Conservation (phyloP, 2,888 invertebrate genomes). For the Apodemia duryi region DNA sequence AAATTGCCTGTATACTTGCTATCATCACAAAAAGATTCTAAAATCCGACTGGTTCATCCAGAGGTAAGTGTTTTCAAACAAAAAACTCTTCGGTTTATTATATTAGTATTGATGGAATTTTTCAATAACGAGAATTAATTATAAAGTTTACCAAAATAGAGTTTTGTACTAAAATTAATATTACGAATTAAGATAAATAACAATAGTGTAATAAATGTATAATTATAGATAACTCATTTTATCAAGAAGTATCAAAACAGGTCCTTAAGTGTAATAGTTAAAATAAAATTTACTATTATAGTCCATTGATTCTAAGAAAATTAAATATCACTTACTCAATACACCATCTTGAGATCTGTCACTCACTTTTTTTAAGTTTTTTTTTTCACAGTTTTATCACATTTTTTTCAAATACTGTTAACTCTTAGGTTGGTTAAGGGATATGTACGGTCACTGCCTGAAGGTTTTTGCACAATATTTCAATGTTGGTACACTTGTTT, state of each 20-base stretch:
- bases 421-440: constrained; percentile 45
- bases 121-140: too few relatives aligned
- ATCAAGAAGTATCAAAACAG: constrained; percentile 13
- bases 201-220: neutral
- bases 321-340: constrained; percentile 58
- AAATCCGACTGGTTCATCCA: too few relatives aligned
- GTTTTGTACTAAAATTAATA: neutral
- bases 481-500: constrained; percentile 50
- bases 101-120: too few relatives aligned
- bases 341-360: constrained; percentile 74
- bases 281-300: constrained; percentile 38
- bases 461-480: constrained; percentile 37
- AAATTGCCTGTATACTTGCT: too few relatives aligned
- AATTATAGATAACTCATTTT: neutral
- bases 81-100: too few relatives aligned
- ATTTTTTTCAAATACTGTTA: constrained; percentile 70
- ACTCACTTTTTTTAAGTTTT: constrained; percentile 65
- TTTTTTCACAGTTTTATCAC: constrained; percentile 72
- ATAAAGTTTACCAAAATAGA: too few relatives aligned
- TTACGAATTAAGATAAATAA: neutral
- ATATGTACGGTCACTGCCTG: constrained; percentile 42
- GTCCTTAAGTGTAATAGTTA: constrained; percentile 15
- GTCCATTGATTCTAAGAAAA: constrained; percentile 54
- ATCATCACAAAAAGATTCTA: too few relatives aligned
- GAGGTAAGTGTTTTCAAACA: too few relatives aligned